These are phyloP conservation scores for Amblyraja radiata DNA, from an alignment of 2,797 vertebrate species.

Conservation along the genomic window DNA sequence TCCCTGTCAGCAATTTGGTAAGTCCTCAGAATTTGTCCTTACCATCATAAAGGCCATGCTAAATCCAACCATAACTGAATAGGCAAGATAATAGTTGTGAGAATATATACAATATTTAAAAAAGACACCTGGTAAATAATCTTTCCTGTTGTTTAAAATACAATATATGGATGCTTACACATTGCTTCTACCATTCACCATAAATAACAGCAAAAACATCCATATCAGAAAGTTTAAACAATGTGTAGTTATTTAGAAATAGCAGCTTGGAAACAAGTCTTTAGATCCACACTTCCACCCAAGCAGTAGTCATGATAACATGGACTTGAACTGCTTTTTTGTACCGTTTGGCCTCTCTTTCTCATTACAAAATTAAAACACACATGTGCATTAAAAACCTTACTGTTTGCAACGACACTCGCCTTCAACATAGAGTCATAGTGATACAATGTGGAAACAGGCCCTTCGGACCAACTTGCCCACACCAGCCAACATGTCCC, in stretches of 20 bases:
- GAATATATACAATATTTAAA: not conserved
- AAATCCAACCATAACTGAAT: not conserved
- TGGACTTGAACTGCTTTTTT: not conserved
- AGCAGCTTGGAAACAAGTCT: not conserved
- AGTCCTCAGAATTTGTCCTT: not conserved
- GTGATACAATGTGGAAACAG: too few species aligned
- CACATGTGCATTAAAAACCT: not conserved
- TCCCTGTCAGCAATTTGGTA: not conserved
- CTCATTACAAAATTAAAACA: not conserved
- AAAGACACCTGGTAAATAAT: not conserved
- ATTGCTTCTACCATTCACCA: not conserved
- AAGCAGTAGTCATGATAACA: not conserved
- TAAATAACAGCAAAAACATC: not conserved
- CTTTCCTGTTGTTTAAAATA: not conserved
- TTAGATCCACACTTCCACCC: not conserved
- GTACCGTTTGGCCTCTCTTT: not conserved
- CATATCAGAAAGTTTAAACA: not conserved
- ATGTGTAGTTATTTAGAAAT: not conserved
- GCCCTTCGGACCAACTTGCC: too few species aligned
- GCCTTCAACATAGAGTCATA: not conserved
- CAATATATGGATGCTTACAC: too few species aligned
- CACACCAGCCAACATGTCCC: too few species aligned
- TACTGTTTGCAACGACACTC: not conserved
- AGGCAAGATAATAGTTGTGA: not conserved
- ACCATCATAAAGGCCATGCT: not conserved